Percentiles rank a stretch among this genome's conserved stretches.
Conservation (phyloP, 2,113 vertebrate genomes). For the Tinamus guttatus region DNA sequence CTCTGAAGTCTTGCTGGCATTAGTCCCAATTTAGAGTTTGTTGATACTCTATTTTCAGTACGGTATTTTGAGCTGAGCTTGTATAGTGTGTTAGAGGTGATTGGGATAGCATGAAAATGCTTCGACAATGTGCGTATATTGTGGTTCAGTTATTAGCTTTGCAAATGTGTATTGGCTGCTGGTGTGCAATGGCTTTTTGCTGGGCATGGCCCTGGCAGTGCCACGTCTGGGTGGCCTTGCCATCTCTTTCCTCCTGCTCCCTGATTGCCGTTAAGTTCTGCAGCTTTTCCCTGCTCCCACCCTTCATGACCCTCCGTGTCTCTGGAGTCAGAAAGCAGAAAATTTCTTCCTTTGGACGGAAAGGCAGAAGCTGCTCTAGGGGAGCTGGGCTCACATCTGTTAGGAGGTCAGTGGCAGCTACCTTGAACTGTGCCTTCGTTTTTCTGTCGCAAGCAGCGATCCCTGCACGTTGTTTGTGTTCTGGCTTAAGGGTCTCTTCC, state of each 20-base stretch:
- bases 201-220: neutral
- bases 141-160: neutral
- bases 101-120: neutral
- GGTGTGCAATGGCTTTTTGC: neutral
- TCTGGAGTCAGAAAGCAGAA: neutral
- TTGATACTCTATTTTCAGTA: neutral
- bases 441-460: neutral
- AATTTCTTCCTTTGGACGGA: neutral
- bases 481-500: slow-evolving; percentile 42
- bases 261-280: neutral
- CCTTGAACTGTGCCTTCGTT: slow-evolving; percentile 51
- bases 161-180: neutral
- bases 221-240: neutral
- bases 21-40: neutral
- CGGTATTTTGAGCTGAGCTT: neutral
- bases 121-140: neutral
- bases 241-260: neutral
- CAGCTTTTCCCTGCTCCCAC: neutral
- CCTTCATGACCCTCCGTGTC: neutral
- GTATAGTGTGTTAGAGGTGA: neutral
- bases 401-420: neutral
- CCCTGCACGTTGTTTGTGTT: slow-evolving; percentile 59
- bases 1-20: neutral
- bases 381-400: neutral
- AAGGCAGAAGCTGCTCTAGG: neutral